These are phyloP conservation scores for Turritopsis rubra DNA, from an alignment of 30 jellyfish, hydroid and myxozoan species.

Conservation along the genomic window DNA sequence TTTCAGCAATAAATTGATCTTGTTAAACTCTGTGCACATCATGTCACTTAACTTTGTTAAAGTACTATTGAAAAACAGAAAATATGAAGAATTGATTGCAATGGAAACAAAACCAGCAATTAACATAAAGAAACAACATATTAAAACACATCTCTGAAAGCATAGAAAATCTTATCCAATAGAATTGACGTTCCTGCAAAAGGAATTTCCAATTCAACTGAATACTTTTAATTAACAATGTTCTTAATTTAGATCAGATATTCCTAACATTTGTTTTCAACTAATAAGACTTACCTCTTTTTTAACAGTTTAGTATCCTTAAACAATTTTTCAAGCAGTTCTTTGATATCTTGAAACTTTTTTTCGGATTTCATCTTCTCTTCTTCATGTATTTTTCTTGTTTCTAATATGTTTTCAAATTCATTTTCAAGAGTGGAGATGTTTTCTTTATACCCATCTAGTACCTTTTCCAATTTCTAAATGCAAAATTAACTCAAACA, in stretches of 20 bases:
- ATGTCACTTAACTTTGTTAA: not conserved
- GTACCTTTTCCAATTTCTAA: slow-evolving; percentile 1
- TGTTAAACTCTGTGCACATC: not conserved
- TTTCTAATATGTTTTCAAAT: not conserved
- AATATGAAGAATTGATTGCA: not conserved
- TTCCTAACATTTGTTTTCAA: too few species aligned
- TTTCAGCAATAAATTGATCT: not conserved
- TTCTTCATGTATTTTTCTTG: not conserved
- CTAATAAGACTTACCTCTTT: slow-evolving; percentile 13
- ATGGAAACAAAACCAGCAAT: not conserved
- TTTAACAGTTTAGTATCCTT: not conserved
- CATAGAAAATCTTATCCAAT: too few species aligned
- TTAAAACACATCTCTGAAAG: too few species aligned
- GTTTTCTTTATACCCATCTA: not conserved
- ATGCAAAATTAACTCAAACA: too few species aligned
- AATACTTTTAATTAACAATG: too few species aligned
- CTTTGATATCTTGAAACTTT: not conserved
- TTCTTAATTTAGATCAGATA: too few species aligned
- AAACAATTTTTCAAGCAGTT: not conserved
- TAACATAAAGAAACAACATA: not conserved
- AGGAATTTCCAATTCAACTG: too few species aligned
- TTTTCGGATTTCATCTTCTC: not conserved
- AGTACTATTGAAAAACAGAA: not conserved
- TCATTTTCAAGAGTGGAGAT: not conserved
- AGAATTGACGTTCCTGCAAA: too few species aligned